Evolutionary conservation across 2,113 vertebrate species (phyloP), one percentile per base, ranked within the genome.

Genomic region (Microcebus tavaratra): DNA sequence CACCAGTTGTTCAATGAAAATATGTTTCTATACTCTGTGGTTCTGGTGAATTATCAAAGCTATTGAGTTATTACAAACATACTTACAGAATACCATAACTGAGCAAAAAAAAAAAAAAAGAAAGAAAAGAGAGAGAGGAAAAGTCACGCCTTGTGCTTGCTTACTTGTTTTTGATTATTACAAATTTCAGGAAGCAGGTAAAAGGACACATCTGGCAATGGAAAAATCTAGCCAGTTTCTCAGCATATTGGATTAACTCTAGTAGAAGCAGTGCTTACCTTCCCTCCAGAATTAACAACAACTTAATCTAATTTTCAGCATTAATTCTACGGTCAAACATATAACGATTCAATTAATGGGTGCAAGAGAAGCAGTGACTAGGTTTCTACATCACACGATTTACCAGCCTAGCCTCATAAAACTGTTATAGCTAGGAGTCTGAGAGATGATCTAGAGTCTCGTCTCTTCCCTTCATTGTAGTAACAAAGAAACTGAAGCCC

Each of bases 11-110:
- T 79, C 31, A 88, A 85, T 21, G 78, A 88, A 85, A 91, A 94
- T 78, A 50, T 53, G 18, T 79, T 76, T 91, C 79, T 94, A n/a
- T 31, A 80, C 34, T 88, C 59, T 81, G 48, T 34, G 50, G 45
- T 45, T 88, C 85, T 83, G 25, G 34, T 31, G 92, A 70, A 29
- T 88, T 65, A 96, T 78, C 72, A 78, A 94, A 80, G 61, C 68
- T 27, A 78, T 0, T 39, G 59, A 55, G 48, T 93, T 91, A 75
- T 79, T 82, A 79, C 82, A 91, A 86, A 86, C 25, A 81, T 13
- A 63, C 72, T 80, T 88, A 23, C 6, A 75, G 72, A 87, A 13
- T 25, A 29, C 50, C 27, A 42, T 73, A 75, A 65, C 20, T 34
- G 10, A 72, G 45, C 31, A 48, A 75, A 42, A 48, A 48, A 50